Base-by-base conservation (phyloP, 2,888 invertebrate genomes). In the Tridacna crocea region DNA sequence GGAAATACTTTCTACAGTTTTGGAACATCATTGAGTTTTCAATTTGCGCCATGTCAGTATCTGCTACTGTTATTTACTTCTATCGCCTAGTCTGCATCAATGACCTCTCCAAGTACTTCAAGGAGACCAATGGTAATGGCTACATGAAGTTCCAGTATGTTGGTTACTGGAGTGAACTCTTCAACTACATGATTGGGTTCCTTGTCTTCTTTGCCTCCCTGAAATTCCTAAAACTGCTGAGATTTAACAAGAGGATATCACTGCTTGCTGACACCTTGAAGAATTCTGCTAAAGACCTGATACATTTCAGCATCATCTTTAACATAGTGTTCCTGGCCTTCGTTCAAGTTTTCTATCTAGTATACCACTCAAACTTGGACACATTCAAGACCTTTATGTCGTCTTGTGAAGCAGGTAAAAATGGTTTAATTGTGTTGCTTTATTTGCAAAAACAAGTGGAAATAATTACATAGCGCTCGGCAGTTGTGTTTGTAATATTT, bases 201-300 rank as follows among this genome's bases (percentile, higher is more conserved):
- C 91, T 95, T n/a, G 94, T 95, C 51, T 95, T 95, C 91, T 93
- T 95, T 65, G 94, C 94, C 48, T 94, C 95, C 11, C 90, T 95
- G 81, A 95, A 95, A 90, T 95, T 95, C 92, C 92, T 95, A 77
- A 94, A 94, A 80, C 92, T 95, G 24, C 91, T 95, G 47, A 91
- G 95, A 79, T 95, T 95, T 92, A 95, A 95, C 90, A 93, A 94
- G 79, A 87, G 91, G 61, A 93, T 94, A 82, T 91, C 91, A 51
- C 81, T 94, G 84, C 84, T 94, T 77, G 92, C 93, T 0, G 87
- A 92, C 46, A 93, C 94, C 0, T 88, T 94, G 70, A 83, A 87
- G 65, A 89, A 91, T 80, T 91, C 92, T 6, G 89, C 92, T 26
- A 89, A 89, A 75, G 90, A 93, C 47, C 88, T 94, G 60, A 77